Conservation (phyloP, 2,113 vertebrate species). For the Drymodes brunneopygia region DNA sequence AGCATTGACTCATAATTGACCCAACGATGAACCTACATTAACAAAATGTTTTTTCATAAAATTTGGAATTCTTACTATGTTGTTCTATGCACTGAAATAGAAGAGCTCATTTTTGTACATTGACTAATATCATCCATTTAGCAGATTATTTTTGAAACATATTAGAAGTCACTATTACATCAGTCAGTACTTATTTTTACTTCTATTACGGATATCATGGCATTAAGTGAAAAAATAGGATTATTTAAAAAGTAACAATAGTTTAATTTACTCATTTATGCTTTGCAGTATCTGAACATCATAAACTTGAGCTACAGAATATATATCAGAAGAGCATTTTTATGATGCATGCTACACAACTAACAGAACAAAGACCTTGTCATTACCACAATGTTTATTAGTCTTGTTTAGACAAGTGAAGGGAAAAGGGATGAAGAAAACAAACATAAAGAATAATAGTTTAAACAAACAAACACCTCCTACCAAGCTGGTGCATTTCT, state of each 20-base stretch:
- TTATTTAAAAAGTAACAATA: not conserved
- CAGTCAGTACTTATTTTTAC: not conserved
- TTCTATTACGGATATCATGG: not conserved
- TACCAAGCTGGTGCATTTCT: not conserved
- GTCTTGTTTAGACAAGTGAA: not conserved
- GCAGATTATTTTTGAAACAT: not conserved
- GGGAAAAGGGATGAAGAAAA: not conserved
- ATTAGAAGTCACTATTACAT: not conserved
- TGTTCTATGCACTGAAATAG: not conserved
- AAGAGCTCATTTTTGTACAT: not conserved
- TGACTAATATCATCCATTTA: not conserved
- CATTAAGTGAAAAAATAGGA: not conserved
- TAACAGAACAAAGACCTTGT: not conserved
- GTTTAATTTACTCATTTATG: not conserved
- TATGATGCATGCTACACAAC: not conserved
- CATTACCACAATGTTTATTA: not conserved
- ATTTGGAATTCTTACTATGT: not conserved
- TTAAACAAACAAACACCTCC: not conserved
- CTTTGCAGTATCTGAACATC: not conserved
- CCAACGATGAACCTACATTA: constrained; percentile 91
- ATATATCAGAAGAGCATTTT: not conserved
- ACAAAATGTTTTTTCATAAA: not conserved
- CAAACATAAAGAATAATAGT: not conserved
- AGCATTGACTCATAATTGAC: constrained; percentile 99
- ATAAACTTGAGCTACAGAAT: not conserved